phyloP scores from a whole-genome alignment of 2,113 vertebrate genomes.

The Cololabis saira region DNA sequence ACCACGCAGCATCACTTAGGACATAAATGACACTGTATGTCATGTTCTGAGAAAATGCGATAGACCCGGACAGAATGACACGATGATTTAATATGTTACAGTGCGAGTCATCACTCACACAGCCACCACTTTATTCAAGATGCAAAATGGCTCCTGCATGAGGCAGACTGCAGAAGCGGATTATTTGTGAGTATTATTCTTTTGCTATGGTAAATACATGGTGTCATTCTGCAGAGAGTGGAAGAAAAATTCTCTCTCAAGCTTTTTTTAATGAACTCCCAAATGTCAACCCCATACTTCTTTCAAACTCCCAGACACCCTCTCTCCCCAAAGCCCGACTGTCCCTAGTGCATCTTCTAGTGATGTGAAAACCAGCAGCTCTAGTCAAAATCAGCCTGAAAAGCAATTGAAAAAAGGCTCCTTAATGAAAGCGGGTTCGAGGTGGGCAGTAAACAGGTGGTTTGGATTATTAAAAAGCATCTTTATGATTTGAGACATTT shows the following conservation, averaged over 20 bases:
- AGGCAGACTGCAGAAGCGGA: slow-evolving; percentile 56
- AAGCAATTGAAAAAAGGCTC: slow-evolving; percentile 14
- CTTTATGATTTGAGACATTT: slow-evolving; percentile 29
- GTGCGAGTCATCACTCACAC: slow-evolving; percentile 60
- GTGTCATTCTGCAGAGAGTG: slow-evolving; percentile 69
- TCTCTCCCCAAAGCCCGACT: slow-evolving; percentile 43
- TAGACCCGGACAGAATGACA: slow-evolving; percentile 54
- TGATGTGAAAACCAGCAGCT: slow-evolving; percentile 62
- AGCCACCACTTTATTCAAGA: slow-evolving; percentile 60
- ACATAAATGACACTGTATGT: slow-evolving; percentile 53
- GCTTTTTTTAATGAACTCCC: slow-evolving; percentile 83
- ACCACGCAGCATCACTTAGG: slow-evolving; percentile 38
- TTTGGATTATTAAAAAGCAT: slow-evolving; percentile 35
- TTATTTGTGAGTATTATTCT: slow-evolving; percentile 71
- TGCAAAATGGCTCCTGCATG: slow-evolving; percentile 61
- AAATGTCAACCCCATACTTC: slow-evolving; percentile 71
- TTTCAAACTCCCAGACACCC: slow-evolving; percentile 64
- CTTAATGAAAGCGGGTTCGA: slow-evolving; percentile 14
- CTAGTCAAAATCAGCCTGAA: slow-evolving; percentile 26
- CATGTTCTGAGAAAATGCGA: slow-evolving; percentile 53
- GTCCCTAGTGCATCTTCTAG: slow-evolving; percentile 60
- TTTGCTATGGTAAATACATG: slow-evolving; percentile 69
- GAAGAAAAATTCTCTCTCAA: slow-evolving; percentile 75
- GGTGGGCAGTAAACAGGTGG: slow-evolving; percentile 50
- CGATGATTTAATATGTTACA: slow-evolving; percentile 59